Base-by-base conservation (phyloP, 2,797 vertebrate genomes). In the Anguilla megastoma region DNA sequence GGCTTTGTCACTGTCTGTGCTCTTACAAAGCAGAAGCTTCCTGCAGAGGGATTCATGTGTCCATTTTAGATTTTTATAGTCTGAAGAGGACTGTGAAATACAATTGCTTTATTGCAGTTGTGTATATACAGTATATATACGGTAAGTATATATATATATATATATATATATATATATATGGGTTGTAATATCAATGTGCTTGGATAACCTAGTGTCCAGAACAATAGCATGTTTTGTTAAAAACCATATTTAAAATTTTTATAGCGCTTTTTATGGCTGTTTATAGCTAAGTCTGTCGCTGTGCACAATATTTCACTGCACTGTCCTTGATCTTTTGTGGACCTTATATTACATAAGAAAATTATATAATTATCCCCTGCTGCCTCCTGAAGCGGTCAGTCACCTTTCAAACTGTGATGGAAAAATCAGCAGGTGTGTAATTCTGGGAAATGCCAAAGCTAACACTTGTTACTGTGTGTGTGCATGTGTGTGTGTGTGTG, bases 61-160 rank as follows among this genome's bases (percentile, higher is more conserved):
- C 36, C 56, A 18, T 85, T 58, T 1, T 85, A 48, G 0, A 87
- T 24, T 52, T 87, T 41, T 24, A 10, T 52, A 8, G 4, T 21
- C 9, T 71, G 12, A 21, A 79, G 85, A 71, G 33, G 71, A 84
- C 74, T 76, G 8, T 48, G 16, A 69, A 56, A 71, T 56, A 87
- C 69, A 87, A 90, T 50, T 41, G 86, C 86, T 86, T 84, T 86
- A 63, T 86, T 86, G 14, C 24, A 12, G 50, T 3, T 41, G 36
- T 41, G 36, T 41, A 41, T 41, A 41, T 41, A 3, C 36, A 41
- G 36, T 41, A 41, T 41, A 41, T 36, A 36, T 36, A 36, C 36
- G 56, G 12, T 58, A 16, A 14, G 10, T 14, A 2, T 58, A 14
- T 58, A 18, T 63, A 63, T 4, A 24, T 63, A 63, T 36, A 36